Evolutionary conservation across 2,113 vertebrate species (phyloP), one percentile per base, ranked within the genome.

Genomic region (Arvicanthis niloticus): DNA sequence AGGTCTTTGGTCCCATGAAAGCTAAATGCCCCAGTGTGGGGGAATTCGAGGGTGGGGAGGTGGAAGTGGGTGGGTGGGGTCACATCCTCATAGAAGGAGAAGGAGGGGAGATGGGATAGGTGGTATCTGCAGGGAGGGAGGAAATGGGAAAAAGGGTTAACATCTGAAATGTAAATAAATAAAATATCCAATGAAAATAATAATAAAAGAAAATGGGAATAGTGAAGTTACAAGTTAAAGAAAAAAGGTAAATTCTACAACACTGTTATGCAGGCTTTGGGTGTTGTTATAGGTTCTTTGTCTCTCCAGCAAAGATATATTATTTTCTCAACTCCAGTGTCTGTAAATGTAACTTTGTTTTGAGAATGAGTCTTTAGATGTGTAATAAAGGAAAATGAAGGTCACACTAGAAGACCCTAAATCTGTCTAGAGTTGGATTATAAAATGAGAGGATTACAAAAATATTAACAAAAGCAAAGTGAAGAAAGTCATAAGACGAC

Each of bases 391-490:
- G 7, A 76, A 82, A 53, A 26, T 31, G 5, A 2, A 62, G 1
- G 17, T 77, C 31, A 31, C 26, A 48, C 0, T 10, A 10, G 10
- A 29, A 62, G 19, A 4, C 0, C 7, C 31, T 72, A 24, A 37
- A 42, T 60, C 11, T 76, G 34, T 26, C 51, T 22, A 34, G 24
- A 73, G 45, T 8, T 56, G 5, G 29, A 11, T 72, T 75, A 17
- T 16, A 67, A 75, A 13, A 19, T 86, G 2, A 58, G 13, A 91
- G 10, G 8, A 51, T 22, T 29, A 51, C 13, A 86, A 67, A 91
- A 31, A 42, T 76, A 76, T 7, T 26, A 60, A 90, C 19, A 72
- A 73, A 31, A 9, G 26, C 48, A 89, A 22, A 81, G 24, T 16
- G 17, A 95, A 88, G 26, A 78, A 51, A 13, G 24, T 26, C 42